phyloP scores from a whole-genome alignment of 2,888 invertebrate genomes.

The Campoletis raptor region DNA sequence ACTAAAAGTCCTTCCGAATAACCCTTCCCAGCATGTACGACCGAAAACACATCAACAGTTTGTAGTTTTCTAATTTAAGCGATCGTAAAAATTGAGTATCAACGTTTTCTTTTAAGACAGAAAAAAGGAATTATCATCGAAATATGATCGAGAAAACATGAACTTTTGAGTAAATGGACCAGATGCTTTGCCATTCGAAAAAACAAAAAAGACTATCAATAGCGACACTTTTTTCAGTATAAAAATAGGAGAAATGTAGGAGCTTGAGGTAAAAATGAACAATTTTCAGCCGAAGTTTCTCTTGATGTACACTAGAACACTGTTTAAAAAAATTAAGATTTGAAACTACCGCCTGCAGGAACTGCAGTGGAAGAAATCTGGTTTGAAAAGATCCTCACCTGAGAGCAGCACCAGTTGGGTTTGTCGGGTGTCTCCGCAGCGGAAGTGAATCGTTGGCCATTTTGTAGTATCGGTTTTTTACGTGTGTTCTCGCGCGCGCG shows the following conservation, averaged over 20 bases:
- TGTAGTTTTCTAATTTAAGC: background rate
- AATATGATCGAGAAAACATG: too few species aligned
- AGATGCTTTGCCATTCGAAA: too few species aligned
- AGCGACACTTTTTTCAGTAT: too few species aligned
- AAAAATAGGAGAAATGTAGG: too few species aligned
- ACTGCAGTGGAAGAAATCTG: background rate
- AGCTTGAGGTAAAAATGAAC: too few species aligned
- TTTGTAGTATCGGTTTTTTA: constrained; percentile 77
- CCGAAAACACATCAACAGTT: background rate
- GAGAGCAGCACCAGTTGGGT: background rate
- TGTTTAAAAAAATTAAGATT: background rate
- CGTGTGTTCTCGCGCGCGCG: constrained; percentile 60
- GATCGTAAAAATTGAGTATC: too few species aligned
- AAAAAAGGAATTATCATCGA: too few species aligned
- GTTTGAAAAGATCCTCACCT: background rate
- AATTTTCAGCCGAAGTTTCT: background rate
- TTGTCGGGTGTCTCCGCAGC: background rate
- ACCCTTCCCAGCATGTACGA: background rate
- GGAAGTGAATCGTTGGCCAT: constrained; percentile 74
- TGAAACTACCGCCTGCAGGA: background rate
- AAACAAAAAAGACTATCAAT: too few species aligned
- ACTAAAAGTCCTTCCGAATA: background rate
- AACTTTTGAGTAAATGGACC: too few species aligned
- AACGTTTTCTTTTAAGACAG: too few species aligned
- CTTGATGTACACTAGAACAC: background rate